These are phyloP conservation scores for Gymnocypris eckloni DNA, from an alignment of 2,797 vertebrate species.

Conservation along the genomic window DNA sequence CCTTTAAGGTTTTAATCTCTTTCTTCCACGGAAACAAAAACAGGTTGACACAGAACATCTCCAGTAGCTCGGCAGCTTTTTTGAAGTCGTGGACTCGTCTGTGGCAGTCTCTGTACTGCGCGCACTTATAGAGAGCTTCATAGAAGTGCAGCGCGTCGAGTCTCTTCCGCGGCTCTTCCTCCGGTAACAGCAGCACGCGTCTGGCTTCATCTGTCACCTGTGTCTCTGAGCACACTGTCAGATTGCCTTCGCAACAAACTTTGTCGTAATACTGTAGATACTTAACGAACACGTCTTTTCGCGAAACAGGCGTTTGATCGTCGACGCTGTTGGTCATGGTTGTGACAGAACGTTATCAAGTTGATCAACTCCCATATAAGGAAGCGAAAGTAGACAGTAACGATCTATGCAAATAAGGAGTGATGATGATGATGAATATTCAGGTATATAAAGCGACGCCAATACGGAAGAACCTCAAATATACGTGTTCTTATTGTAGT, in stretches of 20 bases:
- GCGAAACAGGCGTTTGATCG: conserved; percentile 45
- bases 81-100: conserved; percentile 61
- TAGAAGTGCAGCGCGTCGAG: conserved; percentile 69
- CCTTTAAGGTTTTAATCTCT: conserved; percentile 85
- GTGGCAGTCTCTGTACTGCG: conserved; percentile 39
- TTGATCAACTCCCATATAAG: conserved; percentile 45
- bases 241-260: conserved; percentile 50
- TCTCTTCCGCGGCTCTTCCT: conserved; percentile 9
- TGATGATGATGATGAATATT: conserved; percentile 16
- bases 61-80: conserved; percentile 79
- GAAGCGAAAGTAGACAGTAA: conserved; percentile 64
- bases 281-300: conserved; percentile 60
- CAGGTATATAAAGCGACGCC: not conserved
- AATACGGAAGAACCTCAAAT: conserved; percentile 35
- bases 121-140: conserved; percentile 39
- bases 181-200: conserved; percentile 61
- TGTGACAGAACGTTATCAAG: conserved; percentile 17
- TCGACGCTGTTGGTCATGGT: conserved; percentile 66
- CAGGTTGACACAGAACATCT: conserved; percentile 83
- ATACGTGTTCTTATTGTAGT: not conserved
- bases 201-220: conserved; percentile 62
- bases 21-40: conserved; percentile 85
- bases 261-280: conserved; percentile 67
- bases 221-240: conserved; percentile 65
- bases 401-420: conserved; percentile 41